Conservation (phyloP, 2,113 vertebrate species). For the Stegastes partitus region DNA sequence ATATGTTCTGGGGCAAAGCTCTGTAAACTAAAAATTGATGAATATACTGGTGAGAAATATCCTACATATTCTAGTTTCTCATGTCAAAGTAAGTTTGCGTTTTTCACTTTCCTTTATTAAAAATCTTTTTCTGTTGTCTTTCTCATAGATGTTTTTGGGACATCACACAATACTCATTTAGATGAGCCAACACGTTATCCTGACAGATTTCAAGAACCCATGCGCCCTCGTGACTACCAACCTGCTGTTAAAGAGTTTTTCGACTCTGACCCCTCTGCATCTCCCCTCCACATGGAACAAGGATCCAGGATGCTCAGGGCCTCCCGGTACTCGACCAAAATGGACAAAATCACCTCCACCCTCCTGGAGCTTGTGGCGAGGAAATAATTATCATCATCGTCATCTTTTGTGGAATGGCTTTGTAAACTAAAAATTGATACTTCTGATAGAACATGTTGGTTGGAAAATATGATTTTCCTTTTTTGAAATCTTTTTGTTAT, state of each 20-base stretch:
- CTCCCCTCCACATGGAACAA: slow-evolving; percentile 44
- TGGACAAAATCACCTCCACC: slow-evolving; percentile 85
- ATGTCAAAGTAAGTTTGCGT: too few species aligned
- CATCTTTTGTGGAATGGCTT: neutral
- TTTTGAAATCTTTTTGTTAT: neutral
- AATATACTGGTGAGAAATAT: neutral
- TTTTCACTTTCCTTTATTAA: neutral
- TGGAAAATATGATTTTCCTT: neutral
- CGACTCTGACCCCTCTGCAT: slow-evolving; percentile 52
- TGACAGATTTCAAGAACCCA: slow-evolving; percentile 58
- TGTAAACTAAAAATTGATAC: neutral
- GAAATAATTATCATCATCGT: slow-evolving; percentile 52
- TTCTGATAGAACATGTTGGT: neutral
- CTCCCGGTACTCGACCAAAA: slow-evolving; percentile 66
- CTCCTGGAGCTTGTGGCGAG: slow-evolving; percentile 82
- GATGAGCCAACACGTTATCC: slow-evolving; percentile 46
- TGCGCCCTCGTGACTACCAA: slow-evolving; percentile 30
- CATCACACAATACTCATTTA: neutral
- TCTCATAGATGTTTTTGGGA: slow-evolving; percentile 58
- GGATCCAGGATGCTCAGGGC: slow-evolving; percentile 32
- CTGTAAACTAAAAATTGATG: neutral
- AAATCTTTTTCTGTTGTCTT: neutral
- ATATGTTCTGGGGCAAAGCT: too few species aligned
- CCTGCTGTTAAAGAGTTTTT: slow-evolving; percentile 36
- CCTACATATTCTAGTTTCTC: neutral